Conservation (phyloP, 2,888 invertebrate species). For the Luperina nickerlii region DNA sequence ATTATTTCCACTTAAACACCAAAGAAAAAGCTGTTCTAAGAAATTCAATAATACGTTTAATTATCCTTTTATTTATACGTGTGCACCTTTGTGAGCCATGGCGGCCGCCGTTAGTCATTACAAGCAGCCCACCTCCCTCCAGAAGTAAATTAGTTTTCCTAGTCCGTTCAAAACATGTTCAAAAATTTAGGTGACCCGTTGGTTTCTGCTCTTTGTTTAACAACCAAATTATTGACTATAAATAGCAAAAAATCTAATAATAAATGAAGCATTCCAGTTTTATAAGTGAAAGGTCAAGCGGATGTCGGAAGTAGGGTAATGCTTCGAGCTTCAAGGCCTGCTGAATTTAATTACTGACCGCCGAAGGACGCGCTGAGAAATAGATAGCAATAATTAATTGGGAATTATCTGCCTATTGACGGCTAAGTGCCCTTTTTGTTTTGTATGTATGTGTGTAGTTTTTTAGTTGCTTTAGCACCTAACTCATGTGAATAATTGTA, state of each 20-base stretch:
- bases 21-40: background rate
- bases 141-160: no score
- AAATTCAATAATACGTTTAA: background rate
- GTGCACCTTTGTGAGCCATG: no score
- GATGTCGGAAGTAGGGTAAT: slow-evolving; percentile 34
- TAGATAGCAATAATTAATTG: slow-evolving; percentile 19
- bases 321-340: slow-evolving; percentile 23
- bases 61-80: background rate
- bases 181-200: background rate
- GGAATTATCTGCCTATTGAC: background rate
- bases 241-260: slow-evolving; percentile 21
- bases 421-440: background rate
- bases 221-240: background rate
- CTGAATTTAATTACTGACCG: slow-evolving; percentile 28
- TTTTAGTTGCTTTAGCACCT: no score
- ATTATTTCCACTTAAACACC: no score
- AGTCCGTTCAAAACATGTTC: background rate
- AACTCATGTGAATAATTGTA: no score
- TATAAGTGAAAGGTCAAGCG: slow-evolving; percentile 27
- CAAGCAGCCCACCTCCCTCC: no score
- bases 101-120: no score
- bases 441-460: background rate
- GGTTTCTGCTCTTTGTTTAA: background rate
- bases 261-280: slow-evolving; percentile 10
- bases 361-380: slow-evolving; percentile 14